Percentiles rank a stretch among this genome's conserved stretches.
phyloP scores from a whole-genome alignment of 2,797 vertebrate genomes.

The Sylvilagus floridanus region DNA sequence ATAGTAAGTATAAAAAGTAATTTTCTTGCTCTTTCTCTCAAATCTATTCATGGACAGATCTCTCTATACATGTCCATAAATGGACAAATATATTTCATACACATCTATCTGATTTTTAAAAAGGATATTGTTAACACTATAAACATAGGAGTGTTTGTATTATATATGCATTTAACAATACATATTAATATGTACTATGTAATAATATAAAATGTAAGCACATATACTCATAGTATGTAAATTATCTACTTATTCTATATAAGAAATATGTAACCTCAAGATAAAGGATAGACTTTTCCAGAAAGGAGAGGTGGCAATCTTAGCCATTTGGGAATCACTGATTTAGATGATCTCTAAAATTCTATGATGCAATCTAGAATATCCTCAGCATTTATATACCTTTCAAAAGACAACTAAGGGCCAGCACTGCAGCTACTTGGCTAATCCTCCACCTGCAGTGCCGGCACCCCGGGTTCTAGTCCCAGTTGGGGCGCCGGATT shows the following conservation, averaged over 20 bases:
- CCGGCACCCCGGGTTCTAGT: too few relatives aligned
- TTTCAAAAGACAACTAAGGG: background rate
- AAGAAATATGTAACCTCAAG: slow-evolving; percentile 21
- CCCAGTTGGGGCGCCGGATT: too few relatives aligned
- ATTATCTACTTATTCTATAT: background rate
- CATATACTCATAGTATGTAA: background rate
- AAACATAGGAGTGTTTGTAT: background rate
- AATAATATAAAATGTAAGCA: background rate
- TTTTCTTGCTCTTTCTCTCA: background rate
- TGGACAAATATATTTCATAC: background rate
- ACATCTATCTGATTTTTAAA: slow-evolving; percentile 35
- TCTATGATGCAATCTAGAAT: slow-evolving; percentile 26
- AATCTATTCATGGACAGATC: background rate
- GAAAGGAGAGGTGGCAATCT: background rate
- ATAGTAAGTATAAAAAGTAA: slow-evolving; percentile 30
- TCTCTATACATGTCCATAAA: too few relatives aligned
- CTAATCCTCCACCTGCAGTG: too few relatives aligned
- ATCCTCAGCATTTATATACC: background rate
- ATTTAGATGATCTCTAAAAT: slow-evolving; percentile 46
- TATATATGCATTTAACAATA: background rate
- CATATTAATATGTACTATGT: background rate
- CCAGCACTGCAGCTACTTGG: too few relatives aligned
- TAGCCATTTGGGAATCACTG: slow-evolving; percentile 48
- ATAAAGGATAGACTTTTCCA: slow-evolving; percentile 49
- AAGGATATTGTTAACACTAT: slow-evolving; percentile 22